A percentile compares a stretch with the other conserved stretches of the same genome.
These are phyloP conservation scores for Malthinus seriepunctatus DNA, from an alignment of 2,888 invertebrate species.

Conservation along the genomic window DNA sequence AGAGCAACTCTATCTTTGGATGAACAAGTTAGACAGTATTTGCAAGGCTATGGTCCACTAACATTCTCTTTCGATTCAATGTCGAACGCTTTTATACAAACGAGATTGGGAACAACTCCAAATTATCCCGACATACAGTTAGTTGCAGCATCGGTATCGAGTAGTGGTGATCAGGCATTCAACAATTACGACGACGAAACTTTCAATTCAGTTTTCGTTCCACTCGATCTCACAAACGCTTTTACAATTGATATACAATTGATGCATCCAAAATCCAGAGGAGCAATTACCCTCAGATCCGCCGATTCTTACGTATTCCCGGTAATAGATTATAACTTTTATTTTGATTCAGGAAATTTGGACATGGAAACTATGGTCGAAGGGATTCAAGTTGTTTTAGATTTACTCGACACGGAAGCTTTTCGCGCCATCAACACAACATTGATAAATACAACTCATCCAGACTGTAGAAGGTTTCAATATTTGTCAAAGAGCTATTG, in stretches of 20 bases:
- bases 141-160: slow-evolving; percentile 14
- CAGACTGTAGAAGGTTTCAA: slow-evolving; percentile 52
- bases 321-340: slow-evolving; percentile 37
- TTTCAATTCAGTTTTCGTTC: slow-evolving; percentile 9
- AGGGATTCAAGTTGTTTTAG: slow-evolving; percentile 55
- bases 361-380: slow-evolving; percentile 67
- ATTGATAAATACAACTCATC: slow-evolving; percentile 57
- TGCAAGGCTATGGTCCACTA: slow-evolving; percentile 32
- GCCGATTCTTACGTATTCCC: slow-evolving; percentile 41
- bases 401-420: slow-evolving; percentile 55
- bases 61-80: slow-evolving; percentile 36
- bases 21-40: slow-evolving; percentile 29
- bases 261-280: slow-evolving; percentile 40
- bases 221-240: slow-evolving; percentile 24
- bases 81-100: slow-evolving; percentile 27
- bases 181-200: slow-evolving; percentile 9
- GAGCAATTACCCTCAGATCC: slow-evolving; percentile 38
- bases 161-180: slow-evolving; percentile 4
- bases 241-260: slow-evolving; percentile 32
- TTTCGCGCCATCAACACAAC: slow-evolving; percentile 63
- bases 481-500: slow-evolving; percentile 55
- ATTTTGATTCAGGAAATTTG: slow-evolving; percentile 55
- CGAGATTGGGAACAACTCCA: slow-evolving; percentile 10
- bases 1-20: background rate
- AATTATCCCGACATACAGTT: slow-evolving; percentile 31